Conservation (phyloP, 64 coral and sea anemone species). For the Stichodactyla mertensii region DNA sequence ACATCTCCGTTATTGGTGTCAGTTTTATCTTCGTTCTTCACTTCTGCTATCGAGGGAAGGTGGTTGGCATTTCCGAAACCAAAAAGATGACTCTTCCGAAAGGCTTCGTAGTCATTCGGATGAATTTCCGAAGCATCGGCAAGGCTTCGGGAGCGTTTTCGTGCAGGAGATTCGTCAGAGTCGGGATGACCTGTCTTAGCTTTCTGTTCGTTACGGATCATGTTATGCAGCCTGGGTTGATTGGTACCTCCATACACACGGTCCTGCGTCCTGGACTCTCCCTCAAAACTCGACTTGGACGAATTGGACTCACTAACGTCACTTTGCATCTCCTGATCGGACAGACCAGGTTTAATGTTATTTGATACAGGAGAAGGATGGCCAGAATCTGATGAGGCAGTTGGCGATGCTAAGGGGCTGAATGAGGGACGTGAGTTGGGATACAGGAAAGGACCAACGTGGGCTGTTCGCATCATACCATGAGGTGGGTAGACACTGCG, state of each 20-base stretch:
- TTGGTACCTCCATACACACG: not conserved
- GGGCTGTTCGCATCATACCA: constrained; percentile 41
- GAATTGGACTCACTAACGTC: constrained; percentile 82
- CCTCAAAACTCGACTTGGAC: constrained; percentile 23
- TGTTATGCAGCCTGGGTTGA: constrained; percentile 1
- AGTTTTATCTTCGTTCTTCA: constrained; percentile 37
- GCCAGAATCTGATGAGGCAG: constrained; percentile 72
- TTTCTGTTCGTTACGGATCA: not conserved
- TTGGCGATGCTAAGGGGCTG: constrained; percentile 79
- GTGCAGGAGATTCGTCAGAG: constrained; percentile 21
- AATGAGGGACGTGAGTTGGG: constrained; percentile 39
- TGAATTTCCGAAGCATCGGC: constrained; percentile 56
- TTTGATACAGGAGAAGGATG: constrained; percentile 86
- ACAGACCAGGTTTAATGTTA: constrained; percentile 46
- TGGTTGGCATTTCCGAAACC: constrained; percentile 24
- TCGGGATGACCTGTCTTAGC: not conserved
- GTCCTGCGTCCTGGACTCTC: not conserved
- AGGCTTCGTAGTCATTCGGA: constrained; percentile 17
- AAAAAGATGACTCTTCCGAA: constrained; percentile 16
- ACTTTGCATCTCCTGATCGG: constrained; percentile 76
- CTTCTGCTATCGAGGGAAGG: constrained; percentile 46
- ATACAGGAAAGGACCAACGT: constrained; percentile 55
- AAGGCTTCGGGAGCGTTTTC: constrained; percentile 55
- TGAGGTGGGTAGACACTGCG: constrained; percentile 30
- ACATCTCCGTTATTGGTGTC: not conserved